Evolutionary conservation across 2,888 invertebrate species (phyloP), one percentile per base, ranked within the genome.

Genomic region (Cylindroiulus punctatus): DNA sequence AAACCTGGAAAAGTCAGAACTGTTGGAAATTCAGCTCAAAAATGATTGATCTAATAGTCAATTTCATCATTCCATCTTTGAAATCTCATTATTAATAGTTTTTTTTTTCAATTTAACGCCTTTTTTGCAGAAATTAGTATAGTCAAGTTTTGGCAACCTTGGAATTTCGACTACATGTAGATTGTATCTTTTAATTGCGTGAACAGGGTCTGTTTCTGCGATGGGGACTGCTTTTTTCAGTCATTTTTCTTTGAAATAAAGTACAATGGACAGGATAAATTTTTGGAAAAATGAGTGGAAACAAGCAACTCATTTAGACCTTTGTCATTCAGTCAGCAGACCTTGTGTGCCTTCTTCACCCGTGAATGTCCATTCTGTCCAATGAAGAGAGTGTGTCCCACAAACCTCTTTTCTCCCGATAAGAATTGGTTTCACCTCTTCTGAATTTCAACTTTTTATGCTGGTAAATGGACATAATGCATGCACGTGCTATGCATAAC

Each of bases 401-500:
- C 65, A 65, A 65, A 65, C 65, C 65, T 65, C 65, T 65, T 65
- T 65, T 65, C 65, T 65, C 65, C 26, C 22, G 22, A 22, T 65
- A 26, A 22, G 22, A 65, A 65, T 65, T 65, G 65, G 65, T 65
- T 65, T 65, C 65, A 65, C 65, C 65, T 65, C 65, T 65, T 65
- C 22, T 22, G 65, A 65, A 65, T 22, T 65, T 65, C 65, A 65
- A 22, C 65, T 26, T 22, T 65, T 65, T 65, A 8, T 57, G 2
- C 10, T 22, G 22, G 65, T 65, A 65, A 65, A 65, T 65, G 22
- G 22, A 65, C 65, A 65, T 65, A 65, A 65, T 65, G 65, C 22
- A 22, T 65, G 65, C 65, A 65, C 65, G 65, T 65, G 65, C 65
- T 22, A 65, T 65, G 65, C 65, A 65, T 65, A 65, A 65, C 65